Evolutionary conservation across 1,140 invertebrate species (phyloP).

Genomic region (Homalodisca vitripennis): DNA sequence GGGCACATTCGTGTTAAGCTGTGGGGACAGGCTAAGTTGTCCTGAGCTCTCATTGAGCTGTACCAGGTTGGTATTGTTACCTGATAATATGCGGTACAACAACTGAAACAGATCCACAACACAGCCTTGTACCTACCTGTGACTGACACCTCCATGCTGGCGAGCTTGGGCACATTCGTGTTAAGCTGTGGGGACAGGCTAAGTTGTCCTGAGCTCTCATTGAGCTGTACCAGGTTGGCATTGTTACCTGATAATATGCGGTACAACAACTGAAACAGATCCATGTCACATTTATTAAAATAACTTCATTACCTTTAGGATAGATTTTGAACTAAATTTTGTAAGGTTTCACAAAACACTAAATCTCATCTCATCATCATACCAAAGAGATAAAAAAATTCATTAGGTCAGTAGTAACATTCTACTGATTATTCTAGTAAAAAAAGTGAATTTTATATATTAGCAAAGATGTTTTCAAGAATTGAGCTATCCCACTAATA

Average conservation of each 20-base stretch:
- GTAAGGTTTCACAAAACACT: too few relatives aligned
- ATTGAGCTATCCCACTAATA: too few relatives aligned
- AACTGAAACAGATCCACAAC: conserved; percentile 44
- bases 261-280: conserved; percentile 58
- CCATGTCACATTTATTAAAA: too few relatives aligned
- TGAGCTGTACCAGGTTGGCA: conserved; percentile 82
- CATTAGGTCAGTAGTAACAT: too few relatives aligned
- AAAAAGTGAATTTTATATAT: too few relatives aligned
- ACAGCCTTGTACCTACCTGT: conserved; percentile 58
- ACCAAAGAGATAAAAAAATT: too few relatives aligned
- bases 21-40: conserved; percentile 83
- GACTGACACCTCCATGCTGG: conserved; percentile 92
- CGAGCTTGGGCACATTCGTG: conserved; percentile 93
- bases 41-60: conserved; percentile 81
- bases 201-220: conserved; percentile 81
- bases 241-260: conserved; percentile 89
- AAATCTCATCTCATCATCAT: too few relatives aligned
- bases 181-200: conserved; percentile 89
- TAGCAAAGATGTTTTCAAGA: too few relatives aligned
- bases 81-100: conserved; percentile 79
- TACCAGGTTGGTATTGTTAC: conserved; percentile 91
- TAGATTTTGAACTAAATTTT: too few relatives aligned
- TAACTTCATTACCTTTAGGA: too few relatives aligned
- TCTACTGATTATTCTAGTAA: too few relatives aligned
- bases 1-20: conserved; percentile 94